Conservation (phyloP, 2,797 vertebrate species). For the Liasis olivaceus region DNA sequence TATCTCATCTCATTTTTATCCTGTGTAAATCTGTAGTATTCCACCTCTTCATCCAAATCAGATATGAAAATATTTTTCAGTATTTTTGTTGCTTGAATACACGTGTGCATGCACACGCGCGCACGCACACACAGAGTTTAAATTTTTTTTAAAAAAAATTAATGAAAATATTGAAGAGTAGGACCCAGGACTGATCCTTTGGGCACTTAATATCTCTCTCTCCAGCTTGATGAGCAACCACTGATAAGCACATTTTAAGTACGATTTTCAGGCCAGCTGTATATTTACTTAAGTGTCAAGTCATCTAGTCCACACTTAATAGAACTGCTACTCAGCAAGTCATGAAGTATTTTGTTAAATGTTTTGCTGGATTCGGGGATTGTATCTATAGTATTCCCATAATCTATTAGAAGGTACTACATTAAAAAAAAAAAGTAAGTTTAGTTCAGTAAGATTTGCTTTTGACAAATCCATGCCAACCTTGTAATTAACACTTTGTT, state of each 20-base stretch:
- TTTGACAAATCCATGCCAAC: background rate
- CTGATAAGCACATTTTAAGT: background rate
- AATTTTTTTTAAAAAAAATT: background rate
- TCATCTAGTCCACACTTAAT: background rate
- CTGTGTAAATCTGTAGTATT: no score
- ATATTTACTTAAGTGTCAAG: background rate
- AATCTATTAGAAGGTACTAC: background rate
- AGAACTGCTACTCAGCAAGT: background rate
- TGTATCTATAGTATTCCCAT: background rate
- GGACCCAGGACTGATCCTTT: background rate
- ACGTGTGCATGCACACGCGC: background rate
- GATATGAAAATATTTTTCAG: background rate
- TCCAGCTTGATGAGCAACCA: background rate
- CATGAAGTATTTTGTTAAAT: background rate
- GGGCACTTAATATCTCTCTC: no score
- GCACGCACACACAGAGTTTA: background rate
- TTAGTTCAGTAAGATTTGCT: background rate
- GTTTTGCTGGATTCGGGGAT: background rate
- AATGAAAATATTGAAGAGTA: background rate
- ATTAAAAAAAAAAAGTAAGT: background rate
- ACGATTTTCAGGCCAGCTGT: background rate
- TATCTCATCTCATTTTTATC: no score
- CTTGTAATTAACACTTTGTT: background rate
- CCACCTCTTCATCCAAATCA: no score
- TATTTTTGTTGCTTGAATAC: background rate